Base-by-base conservation (phyloP, 2,888 invertebrate species). In the Latrodectus hesperus region DNA sequence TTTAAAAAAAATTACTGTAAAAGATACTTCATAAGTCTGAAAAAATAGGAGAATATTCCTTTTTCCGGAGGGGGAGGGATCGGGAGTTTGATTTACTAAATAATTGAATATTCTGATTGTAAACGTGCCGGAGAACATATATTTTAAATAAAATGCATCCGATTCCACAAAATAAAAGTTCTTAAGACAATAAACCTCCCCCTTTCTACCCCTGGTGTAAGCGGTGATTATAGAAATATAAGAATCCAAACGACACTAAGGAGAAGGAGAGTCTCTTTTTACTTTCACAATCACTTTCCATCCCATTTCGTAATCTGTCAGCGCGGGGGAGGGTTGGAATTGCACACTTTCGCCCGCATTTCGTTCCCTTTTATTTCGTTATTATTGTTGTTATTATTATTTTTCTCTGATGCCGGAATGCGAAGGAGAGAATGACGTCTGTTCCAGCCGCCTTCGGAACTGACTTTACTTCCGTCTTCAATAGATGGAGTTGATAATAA, bases 251-350 rank as follows among this genome's bases (percentile, higher is more conserved):
- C 74, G 55, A 26, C 74, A 60, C 74, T 53, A 76, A 74, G 74
- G 55, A 55, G 38, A 22, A 14, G 38, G 22, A 55, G 55, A 16
- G 60, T n/a, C 60, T 60, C n/a, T n/a, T 60, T 60, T 60, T 60
- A 14, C 16, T 60, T 60, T 60, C n/a, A 12, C 12, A 60, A 60
- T 60, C 60, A n/a, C n/a, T 60, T 60, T 60, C 76, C 51, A 64
- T 80, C 71, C 80, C 60, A 80, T 80, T 80, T 72, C 71, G 55
- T 72, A 72, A 80, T 80, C 80, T 72, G 64, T 80, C 80, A 80
- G 68, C 71, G 17, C 9, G 71, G 64, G 64, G 22, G 70, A 55
- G 60, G 55, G 80, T 49, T 51, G 64, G 12, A 65, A 65, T 65
- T 60, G 52, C 51, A 64, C 64, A 64, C 64, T 74, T 74, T 73